phyloP scores from a whole-genome alignment of 30 jellyfish, hydroid and myxozoan species.

The Nemopilema nomurai region DNA sequence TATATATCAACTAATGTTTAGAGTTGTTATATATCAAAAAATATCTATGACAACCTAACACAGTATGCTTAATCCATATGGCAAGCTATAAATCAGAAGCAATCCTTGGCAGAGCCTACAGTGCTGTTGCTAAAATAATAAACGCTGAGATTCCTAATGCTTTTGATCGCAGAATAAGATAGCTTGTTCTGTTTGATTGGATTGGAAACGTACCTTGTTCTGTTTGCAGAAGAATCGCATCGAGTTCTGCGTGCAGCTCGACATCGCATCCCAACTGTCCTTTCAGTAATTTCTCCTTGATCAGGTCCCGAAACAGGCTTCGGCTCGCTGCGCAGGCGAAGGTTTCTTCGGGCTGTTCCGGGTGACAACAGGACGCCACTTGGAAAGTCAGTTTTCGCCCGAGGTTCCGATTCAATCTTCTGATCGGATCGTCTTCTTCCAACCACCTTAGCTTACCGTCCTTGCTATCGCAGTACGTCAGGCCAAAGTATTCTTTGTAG shows the following conservation, averaged over 20 bases:
- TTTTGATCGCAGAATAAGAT: background rate
- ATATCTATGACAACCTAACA: too few species aligned
- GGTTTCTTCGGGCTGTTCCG: constrained; percentile 64
- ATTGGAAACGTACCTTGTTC: constrained; percentile 53
- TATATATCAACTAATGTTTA: too few species aligned
- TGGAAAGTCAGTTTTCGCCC: constrained; percentile 43
- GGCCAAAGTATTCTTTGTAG: constrained; percentile 64
- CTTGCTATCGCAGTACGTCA: constrained; percentile 38
- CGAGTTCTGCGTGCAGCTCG: constrained; percentile 73
- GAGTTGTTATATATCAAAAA: too few species aligned
- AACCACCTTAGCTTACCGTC: constrained; percentile 73
- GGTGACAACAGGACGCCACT: constrained; percentile 48
- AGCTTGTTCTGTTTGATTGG: too few species aligned
- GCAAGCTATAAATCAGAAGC: too few species aligned
- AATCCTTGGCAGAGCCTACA: background rate
- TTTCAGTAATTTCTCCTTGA: constrained; percentile 52
- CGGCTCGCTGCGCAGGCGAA: constrained; percentile 38
- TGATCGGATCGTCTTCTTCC: constrained; percentile 30
- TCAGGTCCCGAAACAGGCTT: constrained; percentile 47
- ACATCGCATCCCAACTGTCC: constrained; percentile 68
- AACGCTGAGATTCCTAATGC: too few species aligned
- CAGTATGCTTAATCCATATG: too few species aligned
- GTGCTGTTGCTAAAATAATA: background rate
- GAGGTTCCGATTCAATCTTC: constrained; percentile 7
- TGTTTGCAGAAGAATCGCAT: constrained; percentile 68